These are phyloP conservation scores for Manacus vitellinus DNA, from an alignment of 2,113 vertebrate species.

Conservation along the genomic window DNA sequence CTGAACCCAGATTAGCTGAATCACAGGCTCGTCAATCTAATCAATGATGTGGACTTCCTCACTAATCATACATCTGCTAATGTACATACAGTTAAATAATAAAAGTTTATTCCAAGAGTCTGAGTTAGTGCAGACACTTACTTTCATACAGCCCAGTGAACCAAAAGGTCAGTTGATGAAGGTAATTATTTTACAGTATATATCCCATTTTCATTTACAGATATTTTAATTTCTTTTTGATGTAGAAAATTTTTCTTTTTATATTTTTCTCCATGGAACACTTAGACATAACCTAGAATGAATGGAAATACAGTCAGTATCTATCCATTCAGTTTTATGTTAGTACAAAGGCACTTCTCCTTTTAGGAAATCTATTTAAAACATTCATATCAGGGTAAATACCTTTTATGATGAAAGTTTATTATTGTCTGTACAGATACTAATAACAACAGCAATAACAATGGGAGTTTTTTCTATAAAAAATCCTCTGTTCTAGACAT, in stretches of 20 bases:
- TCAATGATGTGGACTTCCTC: slow-evolving; percentile 10
- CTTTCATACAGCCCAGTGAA: not conserved
- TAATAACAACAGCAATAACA: not conserved
- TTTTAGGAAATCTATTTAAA: not conserved
- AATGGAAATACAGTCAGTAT: not conserved
- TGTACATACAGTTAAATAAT: not conserved
- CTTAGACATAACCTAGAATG: not conserved
- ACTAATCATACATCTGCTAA: not conserved
- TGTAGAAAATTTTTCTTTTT: not conserved
- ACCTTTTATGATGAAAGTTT: not conserved
- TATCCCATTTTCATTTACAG: not conserved
- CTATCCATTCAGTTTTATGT: not conserved
- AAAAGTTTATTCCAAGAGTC: not conserved
- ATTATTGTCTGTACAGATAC: not conserved
- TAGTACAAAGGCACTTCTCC: not conserved
- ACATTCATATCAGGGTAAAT: not conserved
- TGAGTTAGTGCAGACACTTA: not conserved
- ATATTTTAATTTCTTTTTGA: not conserved
- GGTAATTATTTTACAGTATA: not conserved
- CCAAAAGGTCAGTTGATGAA: not conserved
- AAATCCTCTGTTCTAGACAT: not conserved
- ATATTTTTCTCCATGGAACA: not conserved
- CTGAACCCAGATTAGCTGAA: not conserved
- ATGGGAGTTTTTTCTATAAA: fast-evolving
- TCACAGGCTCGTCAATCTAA: not conserved